Evolutionary conservation across 2,888 invertebrate species (phyloP), one percentile per base, ranked within the genome.

Genomic region (Apotomis betuletana): DNA sequence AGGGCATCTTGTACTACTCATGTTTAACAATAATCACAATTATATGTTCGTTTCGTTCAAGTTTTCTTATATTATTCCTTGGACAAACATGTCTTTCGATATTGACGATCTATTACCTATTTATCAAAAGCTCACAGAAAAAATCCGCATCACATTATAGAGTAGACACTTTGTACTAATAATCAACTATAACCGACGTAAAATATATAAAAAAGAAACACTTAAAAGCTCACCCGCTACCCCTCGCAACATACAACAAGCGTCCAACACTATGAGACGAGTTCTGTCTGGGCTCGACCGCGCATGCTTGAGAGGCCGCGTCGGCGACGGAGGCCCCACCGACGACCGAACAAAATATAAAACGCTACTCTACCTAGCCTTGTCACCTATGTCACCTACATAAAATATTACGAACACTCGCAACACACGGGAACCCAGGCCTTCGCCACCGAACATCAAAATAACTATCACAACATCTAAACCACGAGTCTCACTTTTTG

Each of bases 111-210:
- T 68, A 70, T 58, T 44, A 63, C 52, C 58, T 72, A 62, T 61
- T 27, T 69, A 60, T 52, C 49, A 57, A 41, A 68, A 74, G 59
- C 72, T 68, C 52, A 72, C 63, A 65, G 71, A 75, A 74, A 73
- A 75, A 75, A 74, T 69, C 67, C 75, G 74, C 67, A 68, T 74
- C 65, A 49, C 74, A 75, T 68, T 67, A 62, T 81, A 84, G 84
- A 83, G 78, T 85, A 85, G 81, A 88, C 77, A 82, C 77, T 87
- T 87, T 87, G 86, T 87, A 88, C 86, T 87, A 86, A 61, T 72
- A 83, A 75, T 68, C 83, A 78, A 82, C 79, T 83, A 83, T 86
- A 88, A 87, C 89, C 87, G 81, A 89, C 84, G 82, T 90, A 90
- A 89, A 90, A 87, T 90, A 89, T 89, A 86, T 75, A 77, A 76